A percentile compares a stretch with the other conserved stretches of the same genome.
Conservation (phyloP, 30 jellyfish, hydroid and myxozoan species). For the Cassiopea xamachana region DNA sequence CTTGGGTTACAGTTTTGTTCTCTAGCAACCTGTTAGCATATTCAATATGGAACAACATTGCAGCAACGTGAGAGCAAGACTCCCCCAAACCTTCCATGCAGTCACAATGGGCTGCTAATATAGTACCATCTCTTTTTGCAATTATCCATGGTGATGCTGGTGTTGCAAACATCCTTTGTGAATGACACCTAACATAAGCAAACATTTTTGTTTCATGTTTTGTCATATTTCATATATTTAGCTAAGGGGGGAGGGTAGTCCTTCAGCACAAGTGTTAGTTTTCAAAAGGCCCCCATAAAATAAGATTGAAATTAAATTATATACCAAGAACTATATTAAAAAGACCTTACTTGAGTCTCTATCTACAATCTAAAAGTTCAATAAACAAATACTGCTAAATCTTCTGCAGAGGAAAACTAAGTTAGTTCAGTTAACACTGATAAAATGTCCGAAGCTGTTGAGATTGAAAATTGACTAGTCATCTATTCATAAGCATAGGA, state of each 20-base stretch:
- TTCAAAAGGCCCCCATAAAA: no score
- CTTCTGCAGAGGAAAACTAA: no score
- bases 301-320: no score
- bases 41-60: slow-evolving; percentile 41
- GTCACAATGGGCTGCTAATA: slow-evolving; percentile 41
- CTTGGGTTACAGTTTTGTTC: slow-evolving; percentile 7
- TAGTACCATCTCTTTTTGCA: slow-evolving; percentile 13
- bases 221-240: background rate
- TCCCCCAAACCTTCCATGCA: slow-evolving; percentile 57
- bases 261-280: no score
- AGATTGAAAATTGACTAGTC: background rate
- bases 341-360: background rate
- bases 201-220: background rate
- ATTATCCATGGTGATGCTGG: slow-evolving; percentile 24
- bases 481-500: background rate
- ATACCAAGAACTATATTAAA: background rate
- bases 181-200: background rate
- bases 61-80: slow-evolving; percentile 40
- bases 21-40: slow-evolving; percentile 17
- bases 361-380: no score
- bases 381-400: no score
- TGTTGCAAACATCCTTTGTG: background rate
- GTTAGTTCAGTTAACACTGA: background rate
- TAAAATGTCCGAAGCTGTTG: background rate
- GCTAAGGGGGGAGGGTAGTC: no score